Percentiles rank a stretch among this genome's conserved stretches.
phyloP scores from a whole-genome alignment of 64 coral and sea anemone species.

The Actinia tenebrosa region DNA sequence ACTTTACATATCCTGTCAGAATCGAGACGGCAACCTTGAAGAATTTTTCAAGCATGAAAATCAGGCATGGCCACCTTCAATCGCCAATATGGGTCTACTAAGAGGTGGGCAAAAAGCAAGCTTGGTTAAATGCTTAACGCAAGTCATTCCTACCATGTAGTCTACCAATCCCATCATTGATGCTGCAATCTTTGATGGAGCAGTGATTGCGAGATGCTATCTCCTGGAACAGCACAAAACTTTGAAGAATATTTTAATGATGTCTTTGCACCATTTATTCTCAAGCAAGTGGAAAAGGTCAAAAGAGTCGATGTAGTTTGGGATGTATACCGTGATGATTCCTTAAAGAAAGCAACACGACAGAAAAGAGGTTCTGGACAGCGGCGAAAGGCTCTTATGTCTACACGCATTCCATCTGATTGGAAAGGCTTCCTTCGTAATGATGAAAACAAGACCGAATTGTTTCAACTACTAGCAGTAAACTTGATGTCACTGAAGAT shows the following conservation, averaged over 20 bases:
- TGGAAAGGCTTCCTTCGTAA: slow-evolving; percentile 34
- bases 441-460: slow-evolving; percentile 57
- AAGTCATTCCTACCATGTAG: background rate
- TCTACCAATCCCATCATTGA: background rate
- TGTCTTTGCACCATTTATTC: background rate
- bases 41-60: slow-evolving; percentile 29
- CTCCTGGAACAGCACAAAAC: background rate
- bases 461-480: slow-evolving; percentile 36
- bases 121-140: slow-evolving; percentile 13
- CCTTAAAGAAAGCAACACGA: background rate
- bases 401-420: background rate
- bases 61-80: slow-evolving; percentile 13
- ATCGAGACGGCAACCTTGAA: slow-evolving; percentile 18
- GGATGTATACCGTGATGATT: background rate
- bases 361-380: slow-evolving; percentile 1
- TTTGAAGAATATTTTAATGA: slow-evolving; percentile 2
- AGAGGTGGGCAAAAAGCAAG: slow-evolving; percentile 21
- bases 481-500: slow-evolving; percentile 20
- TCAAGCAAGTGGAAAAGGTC: background rate
- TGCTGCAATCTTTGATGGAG: slow-evolving; percentile 13
- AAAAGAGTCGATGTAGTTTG: background rate
- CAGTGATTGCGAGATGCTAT: slow-evolving; percentile 22
- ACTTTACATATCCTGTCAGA: slow-evolving; percentile 37
- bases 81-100: background rate
- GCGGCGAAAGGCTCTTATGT: background rate